Percentiles rank a stretch among this genome's conserved stretches.
phyloP scores from a whole-genome alignment of 2,797 vertebrate species.

The Melanotaenia nigrans region DNA sequence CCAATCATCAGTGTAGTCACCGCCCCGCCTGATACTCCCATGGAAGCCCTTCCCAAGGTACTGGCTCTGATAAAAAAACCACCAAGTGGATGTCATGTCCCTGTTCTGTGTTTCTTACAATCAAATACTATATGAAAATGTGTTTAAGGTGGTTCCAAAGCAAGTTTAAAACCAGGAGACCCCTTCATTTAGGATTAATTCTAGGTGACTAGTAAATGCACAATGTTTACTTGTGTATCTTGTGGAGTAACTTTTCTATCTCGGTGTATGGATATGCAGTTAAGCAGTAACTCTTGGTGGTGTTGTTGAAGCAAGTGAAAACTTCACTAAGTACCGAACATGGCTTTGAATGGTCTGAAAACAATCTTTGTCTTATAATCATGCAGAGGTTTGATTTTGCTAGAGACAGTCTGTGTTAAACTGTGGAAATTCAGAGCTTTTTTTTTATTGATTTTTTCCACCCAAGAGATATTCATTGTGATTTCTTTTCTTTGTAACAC shows the following conservation, averaged over 20 bases:
- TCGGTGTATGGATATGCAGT: neutral
- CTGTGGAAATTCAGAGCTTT: neutral
- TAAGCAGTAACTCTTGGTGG: neutral
- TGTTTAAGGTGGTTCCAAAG: neutral
- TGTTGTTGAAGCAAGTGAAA: slow-evolving; percentile 17
- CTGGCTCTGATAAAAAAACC: slow-evolving; percentile 42
- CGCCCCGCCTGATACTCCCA: slow-evolving; percentile 84
- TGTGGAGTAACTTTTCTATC: neutral
- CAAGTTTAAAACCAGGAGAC: neutral
- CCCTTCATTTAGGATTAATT: neutral
- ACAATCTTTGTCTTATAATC: slow-evolving; percentile 3
- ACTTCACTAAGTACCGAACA: slow-evolving; percentile 14
- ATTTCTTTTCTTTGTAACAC: neutral
- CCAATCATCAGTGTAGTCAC: slow-evolving; percentile 91
- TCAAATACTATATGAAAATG: neutral
- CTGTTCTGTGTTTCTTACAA: neutral
- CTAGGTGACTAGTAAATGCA: neutral
- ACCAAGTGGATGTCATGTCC: slow-evolving; percentile 32
- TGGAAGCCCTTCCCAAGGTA: slow-evolving; percentile 93
- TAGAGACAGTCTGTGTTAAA: neutral
- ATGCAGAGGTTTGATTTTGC: neutral
- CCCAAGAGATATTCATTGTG: neutral
- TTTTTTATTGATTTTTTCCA: neutral
- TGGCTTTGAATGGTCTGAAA: neutral
- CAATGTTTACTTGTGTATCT: neutral